Conservation (phyloP, 2,888 invertebrate genomes). For the Torymus auratus region DNA sequence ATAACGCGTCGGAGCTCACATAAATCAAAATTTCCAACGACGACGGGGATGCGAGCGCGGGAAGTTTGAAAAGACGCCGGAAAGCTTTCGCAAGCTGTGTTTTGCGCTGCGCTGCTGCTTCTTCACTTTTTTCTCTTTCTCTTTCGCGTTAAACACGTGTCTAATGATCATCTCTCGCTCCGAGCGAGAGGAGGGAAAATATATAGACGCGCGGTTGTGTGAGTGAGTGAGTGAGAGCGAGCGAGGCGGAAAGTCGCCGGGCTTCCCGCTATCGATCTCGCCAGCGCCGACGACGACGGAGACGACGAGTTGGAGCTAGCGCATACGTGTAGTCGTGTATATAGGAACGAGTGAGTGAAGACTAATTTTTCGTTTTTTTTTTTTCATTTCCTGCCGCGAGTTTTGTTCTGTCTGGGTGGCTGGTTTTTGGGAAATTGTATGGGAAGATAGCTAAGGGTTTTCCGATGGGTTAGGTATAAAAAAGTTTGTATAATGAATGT, state of each 20-base stretch:
- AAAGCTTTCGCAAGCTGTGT: constrained; percentile 22
- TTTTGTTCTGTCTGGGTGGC: no score
- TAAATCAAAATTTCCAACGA: constrained; percentile 25
- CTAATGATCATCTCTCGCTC: constrained; percentile 31
- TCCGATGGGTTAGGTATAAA: no score
- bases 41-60: constrained; percentile 14
- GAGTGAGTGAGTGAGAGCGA: no score
- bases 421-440: no score
- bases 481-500: no score
- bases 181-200: constrained; percentile 12
- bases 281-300: not conserved
- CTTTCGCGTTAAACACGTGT: constrained; percentile 28
- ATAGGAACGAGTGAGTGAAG: no score
- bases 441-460: no score
- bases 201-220: constrained; percentile 28
- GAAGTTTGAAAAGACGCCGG: constrained; percentile 10
- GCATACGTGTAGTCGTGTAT: no score
- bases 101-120: not conserved
- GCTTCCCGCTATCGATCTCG: constrained; percentile 49
- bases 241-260: constrained; percentile 42
- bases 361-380: no score
- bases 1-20: constrained; percentile 11
- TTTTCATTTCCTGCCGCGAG: no score
- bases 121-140: constrained; percentile 5
- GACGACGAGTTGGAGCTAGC: no score